These are phyloP conservation scores for Oopsacas minuta DNA, from an alignment of 37 sponge, comb jelly and placozoan genomes.

Conservation along the genomic window DNA sequence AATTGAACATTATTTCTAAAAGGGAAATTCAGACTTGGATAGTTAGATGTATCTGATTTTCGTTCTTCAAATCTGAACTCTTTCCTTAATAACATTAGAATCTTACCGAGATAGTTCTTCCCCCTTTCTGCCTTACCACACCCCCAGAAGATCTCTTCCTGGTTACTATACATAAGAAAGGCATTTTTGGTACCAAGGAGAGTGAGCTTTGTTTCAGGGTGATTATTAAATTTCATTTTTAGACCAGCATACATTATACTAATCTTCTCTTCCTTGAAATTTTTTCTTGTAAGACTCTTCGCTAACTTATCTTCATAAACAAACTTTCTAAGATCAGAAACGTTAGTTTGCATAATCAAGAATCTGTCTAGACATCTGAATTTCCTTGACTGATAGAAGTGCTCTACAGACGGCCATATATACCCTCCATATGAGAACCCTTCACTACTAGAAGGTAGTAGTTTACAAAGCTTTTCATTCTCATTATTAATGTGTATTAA, in stretches of 20 bases:
- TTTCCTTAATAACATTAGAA: background rate
- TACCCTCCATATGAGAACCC: background rate
- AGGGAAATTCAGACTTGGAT: constrained; percentile 13
- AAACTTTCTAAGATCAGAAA: background rate
- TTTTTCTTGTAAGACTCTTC: background rate
- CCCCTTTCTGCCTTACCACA: background rate
- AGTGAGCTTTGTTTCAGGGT: background rate
- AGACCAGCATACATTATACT: background rate
- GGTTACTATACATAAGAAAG: background rate
- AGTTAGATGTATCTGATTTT: background rate
- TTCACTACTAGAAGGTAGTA: background rate
- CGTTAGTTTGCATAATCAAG: background rate
- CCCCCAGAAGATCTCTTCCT: background rate
- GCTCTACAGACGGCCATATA: background rate
- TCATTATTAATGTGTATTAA: background rate
- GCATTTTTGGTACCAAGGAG: background rate
- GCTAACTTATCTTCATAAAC: background rate
- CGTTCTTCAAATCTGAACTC: constrained; percentile 5
- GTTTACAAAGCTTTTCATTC: background rate
- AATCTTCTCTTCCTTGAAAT: background rate
- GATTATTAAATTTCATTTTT: background rate
- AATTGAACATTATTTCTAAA: background rate
- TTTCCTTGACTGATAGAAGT: background rate
- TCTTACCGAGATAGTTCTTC: background rate
- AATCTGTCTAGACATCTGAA: background rate